Percentiles rank a stretch among this genome's conserved stretches.
Conservation (phyloP, 2,888 invertebrate genomes). For the Drosophila picticornis region DNA sequence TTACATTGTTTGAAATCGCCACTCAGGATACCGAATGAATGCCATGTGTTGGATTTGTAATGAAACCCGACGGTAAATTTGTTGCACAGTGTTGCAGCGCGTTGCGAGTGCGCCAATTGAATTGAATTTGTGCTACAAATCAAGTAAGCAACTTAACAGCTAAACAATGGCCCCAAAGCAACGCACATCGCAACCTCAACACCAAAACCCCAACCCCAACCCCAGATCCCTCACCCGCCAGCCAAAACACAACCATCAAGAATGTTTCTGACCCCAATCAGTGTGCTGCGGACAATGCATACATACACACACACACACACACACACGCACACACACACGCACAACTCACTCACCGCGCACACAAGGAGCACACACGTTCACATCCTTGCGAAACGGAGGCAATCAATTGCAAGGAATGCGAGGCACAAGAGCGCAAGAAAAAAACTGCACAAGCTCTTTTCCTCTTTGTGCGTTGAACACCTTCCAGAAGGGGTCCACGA, state of each 20-base stretch:
- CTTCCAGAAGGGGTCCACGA: conserved; percentile 26
- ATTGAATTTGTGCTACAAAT: conserved; percentile 80
- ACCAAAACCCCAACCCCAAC: background rate
- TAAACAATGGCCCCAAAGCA: conserved; percentile 70
- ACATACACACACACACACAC: conserved; percentile 8
- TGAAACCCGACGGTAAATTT: conserved; percentile 49
- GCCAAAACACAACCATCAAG: conserved; percentile 23
- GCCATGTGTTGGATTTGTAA: conserved; percentile 23
- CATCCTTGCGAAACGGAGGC: conserved; percentile 62
- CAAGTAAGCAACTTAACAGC: conserved; percentile 81
- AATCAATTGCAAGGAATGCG: conserved; percentile 79
- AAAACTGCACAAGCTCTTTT: conserved; percentile 59
- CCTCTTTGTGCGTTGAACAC: conserved; percentile 59
- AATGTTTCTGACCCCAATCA: conserved; percentile 49
- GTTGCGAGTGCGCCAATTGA: conserved; percentile 65
- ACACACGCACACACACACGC: conserved; percentile 2
- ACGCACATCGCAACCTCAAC: conserved; percentile 32
- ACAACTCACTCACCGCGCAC: conserved; percentile 4
- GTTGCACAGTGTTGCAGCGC: conserved; percentile 58
- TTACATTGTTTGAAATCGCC: conserved; percentile 3
- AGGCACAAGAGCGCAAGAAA: conserved; percentile 53
- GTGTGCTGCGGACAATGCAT: conserved; percentile 44
- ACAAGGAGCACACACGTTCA: conserved; percentile 6
- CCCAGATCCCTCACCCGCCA: background rate
- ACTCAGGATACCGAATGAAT: conserved; percentile 7